These are phyloP conservation scores for Reticulitermes lucifugus DNA, from an alignment of 2,888 invertebrate genomes.

Conservation along the genomic window DNA sequence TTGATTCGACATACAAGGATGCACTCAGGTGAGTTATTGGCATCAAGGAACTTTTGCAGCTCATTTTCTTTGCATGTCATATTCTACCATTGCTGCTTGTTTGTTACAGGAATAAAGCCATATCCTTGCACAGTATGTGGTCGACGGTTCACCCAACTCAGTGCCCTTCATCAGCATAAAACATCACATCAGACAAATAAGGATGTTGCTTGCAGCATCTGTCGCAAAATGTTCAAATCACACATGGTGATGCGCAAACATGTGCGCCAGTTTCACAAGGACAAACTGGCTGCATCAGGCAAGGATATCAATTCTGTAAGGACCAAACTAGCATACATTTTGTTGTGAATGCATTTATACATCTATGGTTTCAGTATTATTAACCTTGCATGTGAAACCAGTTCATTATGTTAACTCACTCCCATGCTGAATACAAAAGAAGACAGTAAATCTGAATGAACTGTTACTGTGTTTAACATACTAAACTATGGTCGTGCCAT, in stretches of 20 bases:
- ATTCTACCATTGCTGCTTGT: too few species aligned
- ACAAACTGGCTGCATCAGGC: conserved; percentile 32
- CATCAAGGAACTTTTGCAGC: background rate
- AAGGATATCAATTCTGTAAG: conserved; percentile 39
- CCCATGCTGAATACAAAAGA: too few species aligned
- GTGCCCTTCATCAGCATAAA: conserved; percentile 53
- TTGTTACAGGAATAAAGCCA: conserved; percentile 59
- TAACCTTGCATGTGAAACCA: too few species aligned
- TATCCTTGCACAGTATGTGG: conserved; percentile 61
- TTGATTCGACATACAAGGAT: conserved; percentile 61
- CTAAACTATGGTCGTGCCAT: too few species aligned
- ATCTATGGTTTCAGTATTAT: too few species aligned
- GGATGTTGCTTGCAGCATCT: conserved; percentile 48
- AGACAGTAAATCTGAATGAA: too few species aligned
- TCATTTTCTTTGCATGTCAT: too few species aligned
- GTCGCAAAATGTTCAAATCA: conserved; percentile 51
- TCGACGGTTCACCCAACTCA: conserved; percentile 54
- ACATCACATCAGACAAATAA: conserved; percentile 50
- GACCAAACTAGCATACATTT: background rate
- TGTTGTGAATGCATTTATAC: background rate
- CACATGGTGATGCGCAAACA: conserved; percentile 51
- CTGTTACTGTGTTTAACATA: too few species aligned
- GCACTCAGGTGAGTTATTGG: conserved; percentile 60
- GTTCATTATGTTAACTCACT: too few species aligned
- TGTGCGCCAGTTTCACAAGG: conserved; percentile 48